Evolutionary conservation across 2,113 vertebrate species (phyloP).

Genomic region (Daubentonia madagascariensis): DNA sequence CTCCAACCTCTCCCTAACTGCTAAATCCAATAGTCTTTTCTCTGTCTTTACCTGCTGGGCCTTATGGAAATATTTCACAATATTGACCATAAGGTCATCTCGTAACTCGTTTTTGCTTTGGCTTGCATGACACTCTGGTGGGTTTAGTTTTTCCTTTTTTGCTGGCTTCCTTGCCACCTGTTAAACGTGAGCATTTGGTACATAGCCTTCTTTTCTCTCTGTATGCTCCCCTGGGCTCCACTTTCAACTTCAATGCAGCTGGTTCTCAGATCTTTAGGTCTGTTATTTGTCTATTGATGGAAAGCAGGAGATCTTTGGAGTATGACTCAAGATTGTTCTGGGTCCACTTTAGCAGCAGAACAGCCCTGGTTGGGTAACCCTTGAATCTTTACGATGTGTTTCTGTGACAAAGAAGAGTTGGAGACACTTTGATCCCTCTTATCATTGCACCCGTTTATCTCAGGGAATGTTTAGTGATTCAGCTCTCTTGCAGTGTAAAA

Average conservation of each 20-base stretch:
- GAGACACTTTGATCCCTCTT: slow-evolving; percentile 49
- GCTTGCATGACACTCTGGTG: not conserved
- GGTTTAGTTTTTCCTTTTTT: not conserved
- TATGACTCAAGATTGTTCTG: not conserved
- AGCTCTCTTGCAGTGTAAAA: not conserved
- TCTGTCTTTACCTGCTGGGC: not conserved
- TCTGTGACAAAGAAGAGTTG: not conserved
- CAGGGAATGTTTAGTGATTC: slow-evolving; percentile 26
- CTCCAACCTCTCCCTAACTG: not conserved
- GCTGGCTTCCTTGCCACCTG: not conserved
- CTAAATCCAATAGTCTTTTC: not conserved
- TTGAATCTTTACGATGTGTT: not conserved
- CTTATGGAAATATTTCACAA: not conserved
- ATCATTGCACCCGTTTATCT: slow-evolving; percentile 27
- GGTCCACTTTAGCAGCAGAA: not conserved
- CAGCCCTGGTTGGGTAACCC: not conserved
- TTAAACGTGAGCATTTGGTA: not conserved
- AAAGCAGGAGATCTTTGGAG: slow-evolving; percentile 11
- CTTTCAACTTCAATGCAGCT: not conserved
- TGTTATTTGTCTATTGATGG: not conserved
- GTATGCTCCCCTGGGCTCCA: not conserved
- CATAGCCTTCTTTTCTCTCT: not conserved
- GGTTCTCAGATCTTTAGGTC: not conserved
- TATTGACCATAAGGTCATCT: not conserved
- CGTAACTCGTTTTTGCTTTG: not conserved